phyloP scores from a whole-genome alignment of 2,888 invertebrate species.

The Apamea monoglypha region DNA sequence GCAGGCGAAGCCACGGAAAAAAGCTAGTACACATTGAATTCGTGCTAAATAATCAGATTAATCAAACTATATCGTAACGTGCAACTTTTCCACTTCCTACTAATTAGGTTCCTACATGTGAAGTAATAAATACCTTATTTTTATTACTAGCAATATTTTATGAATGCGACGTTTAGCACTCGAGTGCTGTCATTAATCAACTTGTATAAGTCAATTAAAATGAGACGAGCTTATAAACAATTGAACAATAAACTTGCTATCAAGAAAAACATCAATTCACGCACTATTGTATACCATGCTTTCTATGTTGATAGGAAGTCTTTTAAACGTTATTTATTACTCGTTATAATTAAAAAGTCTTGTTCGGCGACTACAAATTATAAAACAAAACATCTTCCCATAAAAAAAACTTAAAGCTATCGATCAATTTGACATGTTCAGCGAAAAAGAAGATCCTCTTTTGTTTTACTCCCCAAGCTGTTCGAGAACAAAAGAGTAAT shows the following conservation, averaged over 20 bases:
- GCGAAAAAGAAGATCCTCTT: background rate
- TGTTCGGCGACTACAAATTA: background rate
- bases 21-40: background rate
- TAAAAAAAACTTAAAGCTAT: slow-evolving; percentile 15
- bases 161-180: slow-evolving; percentile 24
- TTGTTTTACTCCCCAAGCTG: background rate
- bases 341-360: slow-evolving; percentile 16
- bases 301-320: slow-evolving; percentile 29
- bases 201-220: slow-evolving; percentile 45
- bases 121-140: slow-evolving; percentile 24
- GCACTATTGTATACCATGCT: slow-evolving; percentile 20
- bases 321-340: slow-evolving; percentile 26
- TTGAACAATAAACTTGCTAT: slow-evolving; percentile 45
- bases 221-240: slow-evolving; percentile 37
- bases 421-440: slow-evolving; percentile 27
- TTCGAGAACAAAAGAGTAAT: slow-evolving; percentile 23
- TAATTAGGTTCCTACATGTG: background rate
- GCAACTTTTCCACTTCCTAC: slow-evolving; percentile 7
- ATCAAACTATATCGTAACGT: background rate
- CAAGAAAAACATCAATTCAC: slow-evolving; percentile 27
- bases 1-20: background rate
- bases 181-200: slow-evolving; percentile 19
- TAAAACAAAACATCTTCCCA: slow-evolving; percentile 13
- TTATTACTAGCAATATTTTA: slow-evolving; percentile 27
- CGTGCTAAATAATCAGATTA: background rate